Evolutionary conservation across 2,888 invertebrate genomes (phyloP), one percentile per base, ranked within the genome.

Genomic region (Eilema griseolum): DNA sequence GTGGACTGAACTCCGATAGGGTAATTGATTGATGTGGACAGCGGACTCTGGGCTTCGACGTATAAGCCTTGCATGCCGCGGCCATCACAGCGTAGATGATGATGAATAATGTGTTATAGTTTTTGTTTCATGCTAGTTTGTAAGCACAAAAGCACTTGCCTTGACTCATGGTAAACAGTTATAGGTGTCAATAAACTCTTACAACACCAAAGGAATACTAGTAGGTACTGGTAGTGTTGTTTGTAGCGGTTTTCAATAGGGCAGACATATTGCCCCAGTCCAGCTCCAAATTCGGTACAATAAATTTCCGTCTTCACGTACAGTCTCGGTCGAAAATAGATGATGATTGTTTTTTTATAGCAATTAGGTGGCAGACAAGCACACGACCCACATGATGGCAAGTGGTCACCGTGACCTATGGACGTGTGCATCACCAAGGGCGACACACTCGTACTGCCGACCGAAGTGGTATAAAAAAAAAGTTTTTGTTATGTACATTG

Each of bases 111-210:
- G 2, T 52, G 52, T 52, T 52, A 52, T 52, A 52, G 20, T 52
- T 46, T 52, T 52, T 52, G 52, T 52, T n/a, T n/a, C 0, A n/a
- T n/a, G 20, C 8, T 52, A n/a, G n/a, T 52, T 52, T 52, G 52
- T 52, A n/a, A 52, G n/a, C 52, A 52, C 52, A n/a, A n/a, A n/a
- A 52, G 52, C 52, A 52, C 52, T 52, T 20, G 46, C 3, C 20
- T 46, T 52, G 52, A 52, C 52, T 52, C n/a, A 52, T 52, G 10
- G 52, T 10, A 52, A 52, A 52, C 52, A 52, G 52, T 52, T 52
- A 52, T 52, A n/a, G 52, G 52, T 52, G 52, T 52, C 52, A 52
- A 52, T n/a, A 52, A n/a, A 52, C 52, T 52, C n/a, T 52, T n/a
- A n/a, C 7, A n/a, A 52, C 52, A 52, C n/a, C n/a, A 10, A 52